Evolutionary conservation across 2,888 invertebrate species (phyloP).

Genomic region (Octodonta nipae): DNA sequence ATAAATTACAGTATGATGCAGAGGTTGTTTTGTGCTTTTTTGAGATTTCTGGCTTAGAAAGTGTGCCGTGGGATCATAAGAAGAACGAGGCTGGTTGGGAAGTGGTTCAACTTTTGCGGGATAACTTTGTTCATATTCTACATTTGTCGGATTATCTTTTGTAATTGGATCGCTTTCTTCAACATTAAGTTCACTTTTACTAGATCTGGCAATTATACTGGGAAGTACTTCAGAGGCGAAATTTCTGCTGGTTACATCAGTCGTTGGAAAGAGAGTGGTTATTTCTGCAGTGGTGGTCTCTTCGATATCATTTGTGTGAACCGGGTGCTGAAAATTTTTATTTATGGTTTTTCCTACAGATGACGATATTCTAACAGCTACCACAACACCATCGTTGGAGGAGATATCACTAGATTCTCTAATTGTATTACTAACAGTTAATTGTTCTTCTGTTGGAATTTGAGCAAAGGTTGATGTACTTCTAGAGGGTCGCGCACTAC

Average conservation of each 20-base stretch:
- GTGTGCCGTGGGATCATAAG: conserved; percentile 40
- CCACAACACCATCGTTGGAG: too few species aligned
- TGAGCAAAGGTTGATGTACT: conserved; percentile 13
- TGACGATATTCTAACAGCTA: too few species aligned
- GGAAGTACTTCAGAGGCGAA: conserved; percentile 17
- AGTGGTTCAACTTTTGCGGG: conserved; percentile 23
- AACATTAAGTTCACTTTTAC: conserved; percentile 44
- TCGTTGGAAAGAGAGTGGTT: too few species aligned
- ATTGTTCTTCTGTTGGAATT: conserved; percentile 12
- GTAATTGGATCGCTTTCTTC: conserved; percentile 45
- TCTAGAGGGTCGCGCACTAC: conserved; percentile 16
- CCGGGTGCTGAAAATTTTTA: conserved; percentile 11
- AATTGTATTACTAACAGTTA: conserved; percentile 10
- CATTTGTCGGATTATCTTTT: conserved; percentile 20
- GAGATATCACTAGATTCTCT: too few species aligned
- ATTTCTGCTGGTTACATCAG: conserved; percentile 3
- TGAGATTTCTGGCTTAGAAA: conserved; percentile 35
- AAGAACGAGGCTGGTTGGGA: conserved; percentile 19
- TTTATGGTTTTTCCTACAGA: conserved; percentile 29
- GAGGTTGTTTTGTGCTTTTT: conserved; percentile 37
- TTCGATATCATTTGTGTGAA: too few species aligned
- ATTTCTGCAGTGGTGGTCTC: too few species aligned
- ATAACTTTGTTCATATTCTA: conserved; percentile 15
- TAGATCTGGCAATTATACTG: conserved; percentile 41
- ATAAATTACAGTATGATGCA: conserved; percentile 40